A percentile compares a stretch with the other conserved stretches of the same genome.
Evolutionary conservation across 2,797 vertebrate species (phyloP).

Genomic region (Rhadinocentrus ornatus): DNA sequence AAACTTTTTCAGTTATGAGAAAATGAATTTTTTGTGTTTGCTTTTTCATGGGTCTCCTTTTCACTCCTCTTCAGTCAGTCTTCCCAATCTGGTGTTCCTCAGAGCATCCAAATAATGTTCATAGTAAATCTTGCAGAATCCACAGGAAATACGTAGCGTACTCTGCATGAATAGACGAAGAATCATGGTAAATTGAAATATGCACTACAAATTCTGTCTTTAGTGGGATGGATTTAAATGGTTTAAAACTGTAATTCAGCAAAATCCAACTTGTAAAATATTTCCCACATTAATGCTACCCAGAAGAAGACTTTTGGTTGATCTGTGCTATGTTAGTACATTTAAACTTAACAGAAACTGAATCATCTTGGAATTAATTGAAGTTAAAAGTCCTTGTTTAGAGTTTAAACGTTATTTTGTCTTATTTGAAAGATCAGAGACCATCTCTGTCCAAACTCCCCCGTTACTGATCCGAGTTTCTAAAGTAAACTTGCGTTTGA

Average conservation of each 20-base stretch:
- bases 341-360: not conserved
- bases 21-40: no score
- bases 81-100: no score
- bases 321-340: not conserved
- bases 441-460: not conserved
- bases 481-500: not conserved
- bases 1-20: no score
- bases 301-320: not conserved
- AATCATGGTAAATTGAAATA: no score
- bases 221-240: not conserved
- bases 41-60: no score
- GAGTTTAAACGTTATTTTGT: not conserved
- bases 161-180: no score
- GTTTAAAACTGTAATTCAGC: not conserved
- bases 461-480: constrained; percentile 1
- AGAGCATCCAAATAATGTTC: no score
- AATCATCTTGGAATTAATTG: not conserved
- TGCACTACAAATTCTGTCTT: no score
- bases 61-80: no score
- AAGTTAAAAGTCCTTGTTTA: not conserved
- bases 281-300: not conserved
- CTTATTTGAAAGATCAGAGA: not conserved
- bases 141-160: no score
- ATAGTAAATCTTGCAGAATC: no score
- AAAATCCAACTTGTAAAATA: not conserved